Base-by-base conservation (phyloP, 2,888 invertebrate species). In the Pterostichus madidus region DNA sequence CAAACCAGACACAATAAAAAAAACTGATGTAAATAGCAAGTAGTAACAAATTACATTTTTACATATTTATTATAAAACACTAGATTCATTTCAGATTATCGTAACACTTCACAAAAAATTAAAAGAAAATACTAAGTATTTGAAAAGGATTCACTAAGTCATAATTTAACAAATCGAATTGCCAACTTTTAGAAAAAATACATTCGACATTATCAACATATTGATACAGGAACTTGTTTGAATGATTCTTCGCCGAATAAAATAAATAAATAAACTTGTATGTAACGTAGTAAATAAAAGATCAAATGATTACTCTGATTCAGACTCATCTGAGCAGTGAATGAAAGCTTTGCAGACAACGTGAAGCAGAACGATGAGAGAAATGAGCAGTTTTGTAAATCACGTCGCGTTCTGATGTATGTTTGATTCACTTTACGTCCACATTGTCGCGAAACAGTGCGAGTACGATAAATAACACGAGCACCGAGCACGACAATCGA, bases 201-300 rank as follows among this genome's bases (percentile, higher is more conserved):
- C 75, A 56, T 13, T 17, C 10, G n/a, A 32, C 10, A 76, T 56
- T 77, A 56, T 75, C 75, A 49, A 52, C 75, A 75, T 75, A 75
- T 52, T 52, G 75, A 75, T 49, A 52, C 32, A 75, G 52, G 49
- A 75, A 31, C 39, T 52, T 31, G 75, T 31, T 5, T 75, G 11
- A 44, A 71, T 49, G 49, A 75, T 31, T n/a, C 13, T 75, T 49
- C 11, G 24, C 13, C 24, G 75, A 44, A 17, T 75, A 49, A 52
- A 49, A 49, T 75, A 75, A 75, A 75, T 52, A 75, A 75, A 75
- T 75, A 52, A 32, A 75, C 52, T 75, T 75, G 75, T 73, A 73
- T 46, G 15, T 46, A 73, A 49, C 39, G 73, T 75, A 75, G 75
- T 75, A 75, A 75, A 75, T 75, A 75, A 75, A 71, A 71, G 68